Base-by-base conservation (phyloP, 1,140 invertebrate genomes). In the Hyles euphorbiae region DNA sequence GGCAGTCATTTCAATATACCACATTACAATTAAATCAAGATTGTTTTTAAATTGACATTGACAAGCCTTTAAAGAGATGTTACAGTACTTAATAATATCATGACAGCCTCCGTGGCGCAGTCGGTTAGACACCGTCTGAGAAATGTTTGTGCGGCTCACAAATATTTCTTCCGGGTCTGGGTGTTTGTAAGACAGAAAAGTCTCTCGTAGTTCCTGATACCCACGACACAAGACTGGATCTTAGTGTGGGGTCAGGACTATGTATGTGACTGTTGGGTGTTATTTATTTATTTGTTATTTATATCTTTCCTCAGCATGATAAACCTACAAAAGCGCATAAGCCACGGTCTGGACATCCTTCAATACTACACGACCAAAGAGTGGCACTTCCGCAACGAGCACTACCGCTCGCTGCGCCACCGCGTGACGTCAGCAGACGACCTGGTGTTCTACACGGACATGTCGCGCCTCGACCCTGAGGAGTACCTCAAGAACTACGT, bases 311-410 rank as follows among this genome's bases (percentile, higher is more conserved):
- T 8, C 72, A 93, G 93, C 69, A 88, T 95, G 83, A 89, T 95
- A 0, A 91, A 90, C 61, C 87, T 92, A 1, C 94, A 95, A 74
- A 91, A 91, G 9, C 91, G 91, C 48, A 91, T 95, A 22, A 91
- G 91, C 4, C 86, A 87, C 33, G 94, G 94, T 0, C 64, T 95
- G 1, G 85, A 90, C 56, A 84, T 94, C 0, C 80, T 98, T 0
- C 93, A 96, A 67, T 98, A 95, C 81, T 98, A 98, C 75, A 97
- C 96, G 5, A 95, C 93, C 3, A 93, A 94, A 68, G 90, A 95
- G 72, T 98, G 96, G 96, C 87, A 91, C 36, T 98, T 98, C 81
- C 88, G 77, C 49, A 96, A 95, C 65, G 93, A 94, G 5, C 93
- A 93, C 52, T 84, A 76, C 57, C 53, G 72, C 5, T 70, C 92